These are phyloP conservation scores for Sebastes paucispinis DNA, from an alignment of 2,797 vertebrate genomes.

Conservation along the genomic window DNA sequence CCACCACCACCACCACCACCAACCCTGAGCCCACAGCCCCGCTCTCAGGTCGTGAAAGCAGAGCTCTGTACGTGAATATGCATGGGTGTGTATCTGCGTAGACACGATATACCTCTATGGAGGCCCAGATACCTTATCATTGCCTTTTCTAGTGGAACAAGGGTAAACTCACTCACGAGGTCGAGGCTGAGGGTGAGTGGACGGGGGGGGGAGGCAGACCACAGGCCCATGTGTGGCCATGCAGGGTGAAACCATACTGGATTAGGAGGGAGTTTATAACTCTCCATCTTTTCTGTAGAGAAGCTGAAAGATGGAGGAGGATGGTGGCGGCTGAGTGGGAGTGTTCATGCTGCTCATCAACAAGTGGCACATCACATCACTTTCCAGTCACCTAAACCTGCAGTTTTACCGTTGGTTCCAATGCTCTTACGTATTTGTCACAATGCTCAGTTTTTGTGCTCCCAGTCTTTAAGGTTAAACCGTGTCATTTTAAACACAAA, in stretches of 20 bases:
- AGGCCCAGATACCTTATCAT: slow-evolving; percentile 78
- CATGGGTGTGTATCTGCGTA: not conserved
- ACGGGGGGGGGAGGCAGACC: slow-evolving; percentile 39
- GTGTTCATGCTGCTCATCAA: slow-evolving; percentile 19
- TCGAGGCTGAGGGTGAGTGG: slow-evolving; percentile 19
- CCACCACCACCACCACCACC: slow-evolving; percentile 54
- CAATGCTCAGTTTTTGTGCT: not conserved
- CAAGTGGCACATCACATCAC: slow-evolving; percentile 45
- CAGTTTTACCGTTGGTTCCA: not conserved
- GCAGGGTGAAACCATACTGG: slow-evolving; percentile 50
- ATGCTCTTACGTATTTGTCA: not conserved
- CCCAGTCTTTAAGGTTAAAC: not conserved
- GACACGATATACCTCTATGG: slow-evolving; percentile 31
- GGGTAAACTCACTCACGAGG: slow-evolving; percentile 67
- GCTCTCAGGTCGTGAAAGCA: slow-evolving; percentile 67
- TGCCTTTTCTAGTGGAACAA: slow-evolving; percentile 73
- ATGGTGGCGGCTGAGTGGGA: slow-evolving; percentile 18
- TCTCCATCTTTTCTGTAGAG: slow-evolving; percentile 46
- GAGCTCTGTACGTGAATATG: slow-evolving; percentile 49
- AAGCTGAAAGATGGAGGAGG: slow-evolving; percentile 19
- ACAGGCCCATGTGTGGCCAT: slow-evolving; percentile 68
- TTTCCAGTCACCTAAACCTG: not conserved
- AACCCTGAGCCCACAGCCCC: slow-evolving; percentile 63
- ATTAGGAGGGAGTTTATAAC: slow-evolving; percentile 38
- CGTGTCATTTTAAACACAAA: not conserved